Evolutionary conservation across 2,888 invertebrate genomes (phyloP), one percentile per base, ranked within the genome.

Genomic region (Hirudinaria manillensis): DNA sequence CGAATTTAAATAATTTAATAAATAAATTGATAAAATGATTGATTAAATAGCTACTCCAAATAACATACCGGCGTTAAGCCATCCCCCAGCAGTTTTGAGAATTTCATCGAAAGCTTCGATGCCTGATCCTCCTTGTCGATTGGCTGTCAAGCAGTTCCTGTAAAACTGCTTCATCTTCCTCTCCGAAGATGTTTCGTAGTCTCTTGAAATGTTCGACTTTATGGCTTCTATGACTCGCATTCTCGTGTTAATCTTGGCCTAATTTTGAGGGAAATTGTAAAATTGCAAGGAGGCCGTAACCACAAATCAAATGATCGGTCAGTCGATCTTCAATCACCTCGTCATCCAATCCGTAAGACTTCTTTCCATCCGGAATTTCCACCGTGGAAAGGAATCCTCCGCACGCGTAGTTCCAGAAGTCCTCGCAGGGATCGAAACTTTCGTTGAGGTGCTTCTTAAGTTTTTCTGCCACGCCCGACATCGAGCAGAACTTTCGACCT

Each of bases 401-500:
- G 82, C 93, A 93, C 21, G 93, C 92, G 84, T 90, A 93, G 80
- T 90, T 89, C 86, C 92, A 93, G 86, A 93, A 93, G 84, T 93
- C 91, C 38, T 88, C 88, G 84, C 93, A 93, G 0, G 93, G 93
- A 83, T 92, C 90, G 0, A 89, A 90, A 0, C 88, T 87, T 67
- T 88, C 88, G 83, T 93, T 91, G 92, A 93, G 92, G 34, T 70
- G 68, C 51, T 65, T n/a, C 21, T 53, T 36, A 45, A 75, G 36
- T 27, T 29, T 53, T 29, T 67, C 68, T 0, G 75, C 68, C 36
- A 68, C 61, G 21, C 61, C 29, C 27, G 16, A 24, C 38, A 6
- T 24, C 67, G 27, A 70, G 32, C 45, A 24, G 53, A 16, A 55
- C 55, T 53, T 24, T 51, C n/a, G 72, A 38, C n/a, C 36, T 45